Evolutionary conservation across 2,888 invertebrate species (phyloP).

Genomic region (Megamerina dolium): DNA sequence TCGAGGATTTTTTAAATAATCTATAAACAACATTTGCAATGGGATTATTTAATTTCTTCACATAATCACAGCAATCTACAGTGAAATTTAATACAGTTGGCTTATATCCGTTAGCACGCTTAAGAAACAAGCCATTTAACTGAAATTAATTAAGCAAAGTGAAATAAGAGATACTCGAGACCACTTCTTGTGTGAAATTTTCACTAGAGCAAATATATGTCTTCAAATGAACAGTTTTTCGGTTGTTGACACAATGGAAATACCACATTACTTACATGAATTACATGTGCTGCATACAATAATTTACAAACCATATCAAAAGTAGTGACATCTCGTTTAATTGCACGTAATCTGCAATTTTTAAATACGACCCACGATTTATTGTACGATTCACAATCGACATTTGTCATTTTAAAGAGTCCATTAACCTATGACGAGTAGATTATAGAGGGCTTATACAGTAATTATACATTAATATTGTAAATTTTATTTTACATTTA

Average conservation of each 20-base stretch:
- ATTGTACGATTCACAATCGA: no score
- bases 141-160: no score
- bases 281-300: not conserved
- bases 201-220: no score
- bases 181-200: no score
- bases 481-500: no score
- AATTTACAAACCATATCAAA: not conserved
- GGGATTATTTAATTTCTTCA: slow-evolving; percentile 1
- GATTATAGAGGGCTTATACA: no score
- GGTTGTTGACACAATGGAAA: no score
- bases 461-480: no score
- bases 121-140: not conserved
- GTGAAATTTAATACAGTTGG: slow-evolving; percentile 4
- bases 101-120: slow-evolving; percentile 5
- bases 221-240: no score
- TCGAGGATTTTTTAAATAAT: slow-evolving; percentile 1
- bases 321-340: not conserved
- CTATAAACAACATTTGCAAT: not conserved
- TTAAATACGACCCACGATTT: slow-evolving; percentile 1
- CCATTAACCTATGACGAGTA: no score
- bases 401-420: slow-evolving; percentile 1
- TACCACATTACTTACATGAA: not conserved
- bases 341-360: slow-evolving; percentile 5
- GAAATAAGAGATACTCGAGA: no score
- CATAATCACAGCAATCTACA: not conserved